Evolutionary conservation across 2,888 invertebrate genomes (phyloP).

Genomic region (Ennomos erosarius): DNA sequence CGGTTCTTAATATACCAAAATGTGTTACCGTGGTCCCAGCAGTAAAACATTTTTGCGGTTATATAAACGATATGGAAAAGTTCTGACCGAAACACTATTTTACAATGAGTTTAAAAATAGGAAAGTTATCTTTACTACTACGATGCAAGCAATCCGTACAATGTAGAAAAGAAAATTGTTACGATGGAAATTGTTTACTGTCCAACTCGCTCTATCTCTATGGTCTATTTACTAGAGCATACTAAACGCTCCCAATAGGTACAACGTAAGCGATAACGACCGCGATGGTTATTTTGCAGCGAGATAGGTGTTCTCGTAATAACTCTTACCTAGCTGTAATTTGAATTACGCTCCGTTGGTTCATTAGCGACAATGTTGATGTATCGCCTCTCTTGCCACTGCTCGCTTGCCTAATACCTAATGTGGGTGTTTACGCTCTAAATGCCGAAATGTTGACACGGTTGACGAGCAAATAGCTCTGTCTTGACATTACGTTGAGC

Average conservation of each 20-base stretch:
- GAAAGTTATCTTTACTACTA: no score
- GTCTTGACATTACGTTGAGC: slow-evolving; percentile 39
- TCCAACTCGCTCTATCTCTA: not conserved
- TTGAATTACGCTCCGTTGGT: slow-evolving; percentile 56
- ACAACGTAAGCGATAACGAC: slow-evolving; percentile 59
- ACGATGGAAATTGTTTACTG: no score
- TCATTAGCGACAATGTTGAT: slow-evolving; percentile 53
- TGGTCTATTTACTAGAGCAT: slow-evolving; percentile 20
- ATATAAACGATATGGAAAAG: no score
- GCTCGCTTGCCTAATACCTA: slow-evolving; percentile 30
- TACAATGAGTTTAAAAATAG: no score
- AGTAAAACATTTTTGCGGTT: no score
- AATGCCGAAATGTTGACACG: slow-evolving; percentile 40
- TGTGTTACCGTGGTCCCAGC: no score
- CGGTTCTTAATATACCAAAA: no score
- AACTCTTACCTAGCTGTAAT: slow-evolving; percentile 67
- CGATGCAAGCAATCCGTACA: no score
- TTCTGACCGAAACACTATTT: no score
- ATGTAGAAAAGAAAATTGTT: no score
- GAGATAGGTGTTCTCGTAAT: slow-evolving; percentile 65
- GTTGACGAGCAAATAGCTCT: slow-evolving; percentile 40
- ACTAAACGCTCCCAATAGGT: slow-evolving; percentile 37
- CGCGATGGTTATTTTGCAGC: slow-evolving; percentile 59
- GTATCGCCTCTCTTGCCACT: slow-evolving; percentile 45
- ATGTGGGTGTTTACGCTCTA: slow-evolving; percentile 24